phyloP scores from a whole-genome alignment of 2,888 invertebrate species.

The Arrhopalites spinosus region DNA sequence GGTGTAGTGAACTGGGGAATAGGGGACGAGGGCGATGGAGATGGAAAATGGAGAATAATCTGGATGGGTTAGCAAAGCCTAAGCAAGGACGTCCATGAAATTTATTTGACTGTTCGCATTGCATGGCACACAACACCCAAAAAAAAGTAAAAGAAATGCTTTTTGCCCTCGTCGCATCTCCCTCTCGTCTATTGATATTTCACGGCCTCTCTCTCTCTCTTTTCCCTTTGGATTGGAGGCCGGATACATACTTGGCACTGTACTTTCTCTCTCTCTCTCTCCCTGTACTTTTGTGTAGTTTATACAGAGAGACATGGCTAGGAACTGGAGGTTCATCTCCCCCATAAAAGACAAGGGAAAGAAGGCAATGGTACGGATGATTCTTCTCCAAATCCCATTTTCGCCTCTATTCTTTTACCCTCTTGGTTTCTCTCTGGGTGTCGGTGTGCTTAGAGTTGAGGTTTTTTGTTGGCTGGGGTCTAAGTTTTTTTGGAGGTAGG shows the following conservation, averaged over 20 bases:
- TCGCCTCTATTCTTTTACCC: slow-evolving; percentile 17
- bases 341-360: slow-evolving; percentile 21
- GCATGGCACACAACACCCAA: slow-evolving; percentile 31
- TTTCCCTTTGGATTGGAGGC: background rate
- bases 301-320: background rate
- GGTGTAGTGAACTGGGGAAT: background rate
- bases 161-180: slow-evolving; percentile 29
- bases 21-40: background rate
- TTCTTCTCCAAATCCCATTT: slow-evolving; percentile 35
- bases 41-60: background rate
- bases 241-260: background rate
- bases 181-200: slow-evolving; percentile 23
- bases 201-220: background rate
- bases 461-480: no score
- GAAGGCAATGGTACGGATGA: slow-evolving; percentile 32
- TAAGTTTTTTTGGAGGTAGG: no score
- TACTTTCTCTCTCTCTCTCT: slow-evolving; percentile 8
- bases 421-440: slow-evolving; percentile 13
- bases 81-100: slow-evolving; percentile 36
- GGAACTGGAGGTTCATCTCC: background rate
- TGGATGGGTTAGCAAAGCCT: background rate
- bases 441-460: background rate
- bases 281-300: background rate
- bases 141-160: slow-evolving; percentile 38
- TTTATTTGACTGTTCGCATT: slow-evolving; percentile 36